Conservation (phyloP, 2,888 invertebrate genomes). For the Melipona beecheii region DNA sequence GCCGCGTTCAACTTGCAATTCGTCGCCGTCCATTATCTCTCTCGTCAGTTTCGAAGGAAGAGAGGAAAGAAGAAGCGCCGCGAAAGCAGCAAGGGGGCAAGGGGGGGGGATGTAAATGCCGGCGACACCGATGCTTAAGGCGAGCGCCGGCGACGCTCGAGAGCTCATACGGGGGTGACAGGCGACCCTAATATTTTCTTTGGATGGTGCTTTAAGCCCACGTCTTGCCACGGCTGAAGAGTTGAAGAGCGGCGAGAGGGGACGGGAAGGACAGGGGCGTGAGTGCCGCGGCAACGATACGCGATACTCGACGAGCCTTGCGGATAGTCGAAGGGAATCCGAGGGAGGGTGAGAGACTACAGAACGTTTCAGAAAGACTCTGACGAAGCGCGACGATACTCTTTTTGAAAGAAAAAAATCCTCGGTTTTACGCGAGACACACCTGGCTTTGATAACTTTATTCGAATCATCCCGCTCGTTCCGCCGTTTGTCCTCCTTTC, state of each 20-base stretch:
- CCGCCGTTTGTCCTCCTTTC: neutral
- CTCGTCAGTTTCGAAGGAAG: slow-evolving; percentile 45
- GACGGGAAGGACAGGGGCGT: neutral
- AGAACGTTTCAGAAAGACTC: slow-evolving; percentile 42
- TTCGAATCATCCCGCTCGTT: slow-evolving; percentile 1
- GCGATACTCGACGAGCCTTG: slow-evolving; percentile 33
- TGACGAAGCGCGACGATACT: neutral
- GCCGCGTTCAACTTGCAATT: slow-evolving; percentile 36
- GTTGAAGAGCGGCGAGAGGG: slow-evolving; percentile 43
- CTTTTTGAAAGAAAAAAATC: neutral
- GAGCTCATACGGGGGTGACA: slow-evolving; percentile 65
- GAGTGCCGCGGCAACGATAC: slow-evolving; percentile 33
- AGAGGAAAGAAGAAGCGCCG: neutral
- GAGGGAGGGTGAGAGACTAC: neutral
- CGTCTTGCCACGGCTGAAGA: slow-evolving; percentile 52
- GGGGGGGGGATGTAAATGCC: slow-evolving; percentile 46
- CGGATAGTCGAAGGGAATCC: slow-evolving; percentile 22
- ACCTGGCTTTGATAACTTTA: slow-evolving; percentile 25
- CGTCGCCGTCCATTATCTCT: slow-evolving; percentile 12
- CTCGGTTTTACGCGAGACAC: neutral
- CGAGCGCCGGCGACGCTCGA: slow-evolving; percentile 37
- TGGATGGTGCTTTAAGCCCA: slow-evolving; percentile 66
- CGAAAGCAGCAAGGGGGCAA: neutral
- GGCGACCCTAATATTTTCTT: slow-evolving; percentile 74
- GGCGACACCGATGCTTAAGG: slow-evolving; percentile 56